Conservation (phyloP, 2,797 vertebrate genomes). For the Pangasius djambal region DNA sequence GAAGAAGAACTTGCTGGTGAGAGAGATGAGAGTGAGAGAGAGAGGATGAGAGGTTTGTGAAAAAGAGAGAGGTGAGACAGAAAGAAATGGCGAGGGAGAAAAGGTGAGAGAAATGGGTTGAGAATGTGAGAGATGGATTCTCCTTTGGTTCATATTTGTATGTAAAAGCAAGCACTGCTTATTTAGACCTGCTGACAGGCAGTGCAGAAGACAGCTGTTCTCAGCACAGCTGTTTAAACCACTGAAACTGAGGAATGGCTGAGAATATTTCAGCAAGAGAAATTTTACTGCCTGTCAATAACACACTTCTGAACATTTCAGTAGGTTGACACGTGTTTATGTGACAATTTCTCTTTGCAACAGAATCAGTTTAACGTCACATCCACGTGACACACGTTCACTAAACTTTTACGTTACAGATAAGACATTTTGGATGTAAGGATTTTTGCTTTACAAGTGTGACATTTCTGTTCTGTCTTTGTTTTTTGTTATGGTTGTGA, state of each 20-base stretch:
- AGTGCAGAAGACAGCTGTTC: not conserved
- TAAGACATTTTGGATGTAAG: too few species aligned
- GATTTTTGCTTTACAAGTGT: too few species aligned
- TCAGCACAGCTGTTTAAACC: not conserved
- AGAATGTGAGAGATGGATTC: not conserved
- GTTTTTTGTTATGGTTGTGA: too few species aligned
- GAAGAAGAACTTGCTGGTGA: not conserved
- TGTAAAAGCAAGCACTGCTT: too few species aligned
- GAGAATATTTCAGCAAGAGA: not conserved
- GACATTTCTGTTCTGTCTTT: too few species aligned
- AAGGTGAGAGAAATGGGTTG: not conserved
- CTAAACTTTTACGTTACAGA: too few species aligned
- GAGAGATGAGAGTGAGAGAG: not conserved
- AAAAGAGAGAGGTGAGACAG: too few species aligned
- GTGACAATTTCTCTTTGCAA: too few species aligned
- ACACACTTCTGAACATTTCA: too few species aligned
- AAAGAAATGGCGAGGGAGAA: not conserved
- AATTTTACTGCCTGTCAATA: not conserved
- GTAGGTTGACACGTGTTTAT: too few species aligned
- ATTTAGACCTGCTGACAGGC: not conserved
- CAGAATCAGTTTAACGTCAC: too few species aligned
- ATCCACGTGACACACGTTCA: too few species aligned
- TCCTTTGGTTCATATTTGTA: not conserved
- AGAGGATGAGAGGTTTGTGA: not conserved
- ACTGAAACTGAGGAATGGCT: not conserved